Evolutionary conservation across 2,113 vertebrate genomes (phyloP).

Genomic region (Trinectes maculatus): DNA sequence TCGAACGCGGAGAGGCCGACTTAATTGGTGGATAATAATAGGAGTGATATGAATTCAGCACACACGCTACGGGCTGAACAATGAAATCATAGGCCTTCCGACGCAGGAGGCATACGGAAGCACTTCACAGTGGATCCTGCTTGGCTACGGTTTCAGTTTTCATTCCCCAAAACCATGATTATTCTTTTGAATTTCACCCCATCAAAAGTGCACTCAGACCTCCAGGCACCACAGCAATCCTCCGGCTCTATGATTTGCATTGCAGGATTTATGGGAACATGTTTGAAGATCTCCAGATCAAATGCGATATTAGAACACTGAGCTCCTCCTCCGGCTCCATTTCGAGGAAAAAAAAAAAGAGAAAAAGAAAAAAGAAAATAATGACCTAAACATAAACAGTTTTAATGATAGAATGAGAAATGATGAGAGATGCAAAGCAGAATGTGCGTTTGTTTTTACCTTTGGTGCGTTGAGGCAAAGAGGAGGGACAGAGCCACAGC

Average conservation of each 20-base stretch:
- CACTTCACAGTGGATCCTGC: constrained; percentile 73
- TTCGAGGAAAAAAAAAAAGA: neutral
- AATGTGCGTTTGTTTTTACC: constrained; percentile 26
- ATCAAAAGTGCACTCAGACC: constrained; percentile 76
- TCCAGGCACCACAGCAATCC: constrained; percentile 75
- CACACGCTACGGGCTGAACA: constrained; percentile 48
- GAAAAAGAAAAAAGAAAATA: constrained; percentile 34
- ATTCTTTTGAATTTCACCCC: constrained; percentile 80
- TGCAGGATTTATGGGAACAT: constrained; percentile 65
- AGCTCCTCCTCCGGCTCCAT: constrained; percentile 28
- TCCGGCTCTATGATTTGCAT: constrained; percentile 74
- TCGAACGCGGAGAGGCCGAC: constrained; percentile 35
- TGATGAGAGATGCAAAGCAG: constrained; percentile 57
- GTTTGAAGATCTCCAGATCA: constrained; percentile 70
- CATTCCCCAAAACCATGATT: constrained; percentile 76
- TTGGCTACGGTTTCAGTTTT: constrained; percentile 74
- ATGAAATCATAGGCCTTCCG: constrained; percentile 57
- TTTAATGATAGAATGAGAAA: constrained; percentile 47
- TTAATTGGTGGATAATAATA: constrained; percentile 67
- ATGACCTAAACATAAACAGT: constrained; percentile 52
- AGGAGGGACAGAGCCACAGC: constrained; percentile 27
- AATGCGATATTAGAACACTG: constrained; percentile 52
- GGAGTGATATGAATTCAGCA: constrained; percentile 63
- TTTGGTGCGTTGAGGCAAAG: neutral
- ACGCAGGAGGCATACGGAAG: constrained; percentile 73